Base-by-base conservation (phyloP, 2,113 vertebrate genomes). In the Rhodinocichla rosea region DNA sequence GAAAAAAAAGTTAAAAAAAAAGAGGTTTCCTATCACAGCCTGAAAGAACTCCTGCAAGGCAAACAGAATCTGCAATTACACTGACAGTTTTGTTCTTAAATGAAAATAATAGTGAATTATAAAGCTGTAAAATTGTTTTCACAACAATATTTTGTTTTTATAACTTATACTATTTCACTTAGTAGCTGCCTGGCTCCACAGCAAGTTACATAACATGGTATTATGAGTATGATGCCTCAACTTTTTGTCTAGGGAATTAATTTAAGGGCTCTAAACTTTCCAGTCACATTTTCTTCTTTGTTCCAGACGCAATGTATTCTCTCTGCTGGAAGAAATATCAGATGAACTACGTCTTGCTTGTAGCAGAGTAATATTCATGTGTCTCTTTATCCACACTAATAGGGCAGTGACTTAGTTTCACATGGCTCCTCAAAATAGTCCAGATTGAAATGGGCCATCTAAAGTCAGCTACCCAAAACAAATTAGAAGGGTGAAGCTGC, bases 81-180 rank as follows among this genome's bases (percentile, higher is more conserved):
- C 69, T 96, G 96, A 94, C 86, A 97, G 90, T 94, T 91, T 91
- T 91, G 92, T 92, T 94, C 94, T 76, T 79, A 96, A 95, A 94
- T 93, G 90, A 97, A 95, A 95, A 89, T 95, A 94, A 56, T 90
- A 82, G 84, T 91, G 74, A 93, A 96, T 95, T 96, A 89, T 83
- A 75, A 84, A 95, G 89, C 68, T 94, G 82, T 95, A 97, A 96
- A 95, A 86, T 73, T 88, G 70, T 95, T 96, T 96, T 96, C 92
- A 81, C 73, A 90, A 94, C 83, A 95, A 85, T 96, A 90, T 95
- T 97, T 95, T 95, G 83, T 79, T 95, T 95, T 97, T 95, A 95
- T 89, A 95, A 84, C 92, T 86, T 83, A 62, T 56, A 89, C 68
- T 93, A 87, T 91, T 97, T 96, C 86, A 90, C 75, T 93, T 95